Percentiles rank a stretch among this genome's conserved stretches.
These are phyloP conservation scores for Plagodis pulveraria DNA, from an alignment of 2,888 invertebrate genomes.

Conservation along the genomic window DNA sequence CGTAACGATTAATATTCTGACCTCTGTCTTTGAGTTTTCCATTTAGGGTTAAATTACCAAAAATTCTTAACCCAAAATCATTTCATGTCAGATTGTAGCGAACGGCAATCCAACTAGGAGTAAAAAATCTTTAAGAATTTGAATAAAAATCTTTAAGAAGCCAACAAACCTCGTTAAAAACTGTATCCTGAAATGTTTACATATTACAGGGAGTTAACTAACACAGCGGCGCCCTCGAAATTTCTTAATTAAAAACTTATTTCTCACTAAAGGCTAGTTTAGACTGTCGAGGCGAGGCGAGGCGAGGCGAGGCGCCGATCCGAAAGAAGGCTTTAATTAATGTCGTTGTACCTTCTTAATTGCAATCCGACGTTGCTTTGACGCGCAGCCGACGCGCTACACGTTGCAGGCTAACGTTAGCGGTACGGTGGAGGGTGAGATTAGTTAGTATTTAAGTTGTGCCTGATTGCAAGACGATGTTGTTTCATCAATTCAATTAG, in stretches of 20 bases:
- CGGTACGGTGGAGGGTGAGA: neutral
- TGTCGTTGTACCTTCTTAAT: constrained; percentile 76
- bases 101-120: too few species aligned
- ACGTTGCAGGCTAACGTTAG: neutral
- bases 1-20: too few species aligned
- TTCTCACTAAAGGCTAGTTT: constrained; percentile 72
- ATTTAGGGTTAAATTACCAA: too few species aligned
- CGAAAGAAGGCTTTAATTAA: constrained; percentile 75
- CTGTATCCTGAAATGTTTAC: constrained; percentile 21
- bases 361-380: constrained; percentile 70
- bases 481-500: too few species aligned
- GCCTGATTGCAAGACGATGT: neutral
- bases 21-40: too few species aligned
- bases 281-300: constrained; percentile 43
- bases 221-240: constrained; percentile 43
- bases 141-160: constrained; percentile 9
- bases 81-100: too few species aligned
- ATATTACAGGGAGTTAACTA: constrained; percentile 25
- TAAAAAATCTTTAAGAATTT: too few species aligned
- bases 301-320: constrained; percentile 33
- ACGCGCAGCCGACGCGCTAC: constrained; percentile 37
- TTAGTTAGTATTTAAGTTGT: constrained; percentile 7
- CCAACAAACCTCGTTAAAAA: constrained; percentile 28
- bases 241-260: constrained; percentile 75
- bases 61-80: too few species aligned